Evolutionary conservation across 2,888 invertebrate species (phyloP).

Genomic region (Octodonta nipae): DNA sequence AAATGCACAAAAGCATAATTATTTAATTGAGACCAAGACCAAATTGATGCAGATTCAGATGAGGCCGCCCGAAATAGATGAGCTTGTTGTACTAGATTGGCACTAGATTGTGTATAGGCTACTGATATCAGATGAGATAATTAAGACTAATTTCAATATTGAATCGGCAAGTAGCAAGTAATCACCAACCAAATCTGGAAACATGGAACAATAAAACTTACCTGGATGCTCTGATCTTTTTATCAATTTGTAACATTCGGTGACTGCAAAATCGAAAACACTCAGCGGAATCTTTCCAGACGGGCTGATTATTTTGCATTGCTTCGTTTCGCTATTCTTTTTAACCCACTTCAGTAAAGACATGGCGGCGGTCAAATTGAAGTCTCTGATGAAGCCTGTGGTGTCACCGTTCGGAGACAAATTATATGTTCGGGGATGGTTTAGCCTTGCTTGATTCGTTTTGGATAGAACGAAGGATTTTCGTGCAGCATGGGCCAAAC

Average conservation of each 20-base stretch:
- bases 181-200: no score
- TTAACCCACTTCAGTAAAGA: constrained; percentile 56
- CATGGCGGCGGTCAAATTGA: constrained; percentile 63
- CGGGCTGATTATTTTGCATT: constrained; percentile 36
- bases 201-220: no score
- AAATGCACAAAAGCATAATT: no score
- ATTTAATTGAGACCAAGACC: no score
- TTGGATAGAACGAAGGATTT: constrained; percentile 52
- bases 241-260: constrained; percentile 54
- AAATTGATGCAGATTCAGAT: no score
- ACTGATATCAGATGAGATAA: no score
- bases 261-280: constrained; percentile 54
- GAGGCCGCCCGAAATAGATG: no score
- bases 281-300: constrained; percentile 39
- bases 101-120: no score
- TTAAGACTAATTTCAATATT: no score
- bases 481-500: constrained; percentile 42
- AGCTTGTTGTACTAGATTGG: no score
- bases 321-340: constrained; percentile 16
- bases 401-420: constrained; percentile 44
- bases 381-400: constrained; percentile 55
- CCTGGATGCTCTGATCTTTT: constrained; percentile 49
- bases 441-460: constrained; percentile 47
- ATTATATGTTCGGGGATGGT: constrained; percentile 60
- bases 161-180: no score